A percentile compares a stretch with the other conserved stretches of the same genome.
Conservation (phyloP, 2,113 vertebrate species). For the Sphyrna mokarran region DNA sequence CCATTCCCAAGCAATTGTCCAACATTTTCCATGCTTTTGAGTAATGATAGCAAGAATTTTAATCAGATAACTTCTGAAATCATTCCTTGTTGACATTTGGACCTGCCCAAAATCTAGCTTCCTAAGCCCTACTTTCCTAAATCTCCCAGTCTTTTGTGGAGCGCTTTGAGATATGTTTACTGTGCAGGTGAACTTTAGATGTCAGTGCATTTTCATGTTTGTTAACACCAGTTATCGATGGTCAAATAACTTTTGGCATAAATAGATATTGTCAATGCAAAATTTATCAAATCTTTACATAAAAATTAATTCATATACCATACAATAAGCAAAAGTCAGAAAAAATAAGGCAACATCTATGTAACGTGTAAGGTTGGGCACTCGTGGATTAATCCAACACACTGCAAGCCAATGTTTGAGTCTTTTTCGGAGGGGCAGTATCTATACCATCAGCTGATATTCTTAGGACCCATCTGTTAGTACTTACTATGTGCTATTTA, state of each 20-base stretch:
- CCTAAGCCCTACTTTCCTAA: neutral
- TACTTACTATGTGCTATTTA: neutral
- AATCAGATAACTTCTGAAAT: too few species aligned
- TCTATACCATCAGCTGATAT: neutral
- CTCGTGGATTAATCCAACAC: neutral
- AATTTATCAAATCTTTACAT: neutral
- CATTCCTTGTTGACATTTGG: too few species aligned
- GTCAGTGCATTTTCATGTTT: neutral
- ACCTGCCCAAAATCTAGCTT: too few species aligned
- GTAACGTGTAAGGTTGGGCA: neutral
- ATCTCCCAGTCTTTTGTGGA: neutral
- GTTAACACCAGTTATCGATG: neutral
- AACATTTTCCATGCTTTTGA: neutral
- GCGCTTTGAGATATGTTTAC: neutral
- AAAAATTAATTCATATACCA: neutral
- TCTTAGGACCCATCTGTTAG: neutral
- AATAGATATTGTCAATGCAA: neutral
- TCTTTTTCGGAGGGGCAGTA: neutral
- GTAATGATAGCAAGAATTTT: neutral
- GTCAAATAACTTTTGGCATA: neutral
- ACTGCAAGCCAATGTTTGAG: neutral
- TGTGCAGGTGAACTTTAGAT: neutral
- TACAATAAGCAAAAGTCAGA: neutral
- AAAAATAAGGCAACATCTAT: neutral
- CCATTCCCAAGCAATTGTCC: neutral